A percentile compares a stretch with the other conserved stretches of the same genome.
Evolutionary conservation across 2,888 invertebrate genomes (phyloP).

Genomic region (Branchellion lobata): DNA sequence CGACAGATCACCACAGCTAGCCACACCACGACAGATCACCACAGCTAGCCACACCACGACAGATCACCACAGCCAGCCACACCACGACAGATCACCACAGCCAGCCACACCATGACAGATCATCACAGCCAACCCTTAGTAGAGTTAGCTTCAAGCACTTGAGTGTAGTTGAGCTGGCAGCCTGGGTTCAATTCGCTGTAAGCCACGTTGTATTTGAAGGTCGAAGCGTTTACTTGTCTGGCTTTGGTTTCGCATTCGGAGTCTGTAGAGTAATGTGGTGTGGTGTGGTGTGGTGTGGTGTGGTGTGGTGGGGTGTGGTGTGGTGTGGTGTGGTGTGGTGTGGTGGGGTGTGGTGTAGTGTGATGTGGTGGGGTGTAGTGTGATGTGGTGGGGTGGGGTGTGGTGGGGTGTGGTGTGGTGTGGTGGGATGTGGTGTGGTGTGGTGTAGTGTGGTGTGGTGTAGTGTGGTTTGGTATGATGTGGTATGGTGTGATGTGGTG

Average conservation of each 20-base stretch:
- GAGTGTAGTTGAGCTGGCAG: constrained; percentile 25
- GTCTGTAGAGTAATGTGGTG: constrained; percentile 21
- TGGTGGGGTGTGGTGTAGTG: neutral
- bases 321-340: neutral
- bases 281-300: neutral
- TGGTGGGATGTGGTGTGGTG: neutral
- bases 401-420: neutral
- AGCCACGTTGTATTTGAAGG: constrained; percentile 35
- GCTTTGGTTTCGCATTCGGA: neutral
- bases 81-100: too few relatives aligned
- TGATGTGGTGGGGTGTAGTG: neutral
- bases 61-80: too few relatives aligned
- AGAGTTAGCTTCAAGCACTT: constrained; percentile 37
- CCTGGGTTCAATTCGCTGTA: neutral
- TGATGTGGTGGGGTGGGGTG: neutral
- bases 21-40: too few relatives aligned
- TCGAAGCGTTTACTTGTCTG: neutral
- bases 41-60: too few relatives aligned
- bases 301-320: neutral
- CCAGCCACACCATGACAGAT: too few relatives aligned
- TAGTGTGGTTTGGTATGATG: too few relatives aligned
- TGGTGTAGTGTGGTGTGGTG: too few relatives aligned
- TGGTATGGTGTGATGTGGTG: too few relatives aligned
- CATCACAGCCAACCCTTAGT: constrained; percentile 39
- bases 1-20: too few relatives aligned